phyloP scores from a whole-genome alignment of 53 echinoderm and acorn worm genomes.

The Paelopatides confundens region DNA sequence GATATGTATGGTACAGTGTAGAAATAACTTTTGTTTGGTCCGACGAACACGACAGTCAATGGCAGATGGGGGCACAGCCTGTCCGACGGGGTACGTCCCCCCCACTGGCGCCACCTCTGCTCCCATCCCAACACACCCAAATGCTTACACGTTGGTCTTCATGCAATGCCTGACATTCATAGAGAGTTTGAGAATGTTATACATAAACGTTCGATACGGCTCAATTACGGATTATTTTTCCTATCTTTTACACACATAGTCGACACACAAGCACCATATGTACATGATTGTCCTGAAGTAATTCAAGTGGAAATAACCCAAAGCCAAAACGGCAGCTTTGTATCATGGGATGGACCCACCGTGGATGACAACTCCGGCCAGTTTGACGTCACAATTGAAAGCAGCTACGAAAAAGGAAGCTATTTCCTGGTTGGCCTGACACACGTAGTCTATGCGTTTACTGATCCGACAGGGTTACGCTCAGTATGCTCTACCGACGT shows the following conservation, averaged over 20 bases:
- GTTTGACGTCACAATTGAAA: neutral
- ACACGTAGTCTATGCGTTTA: neutral
- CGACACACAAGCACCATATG: conserved; percentile 18
- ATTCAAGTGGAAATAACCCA: neutral
- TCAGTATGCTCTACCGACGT: conserved; percentile 9
- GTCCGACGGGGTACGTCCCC: too few species aligned
- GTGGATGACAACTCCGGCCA: conserved; percentile 37
- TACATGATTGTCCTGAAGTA: conserved; percentile 1
- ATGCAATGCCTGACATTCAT: too few species aligned
- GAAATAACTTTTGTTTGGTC: too few species aligned
- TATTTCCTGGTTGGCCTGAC: conserved; percentile 38
- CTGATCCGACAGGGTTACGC: neutral
- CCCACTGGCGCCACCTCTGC: too few species aligned
- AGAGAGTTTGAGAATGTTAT: too few species aligned
- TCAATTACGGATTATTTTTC: too few species aligned
- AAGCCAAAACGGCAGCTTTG: conserved; percentile 33
- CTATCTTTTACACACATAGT: neutral
- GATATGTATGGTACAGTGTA: too few species aligned
- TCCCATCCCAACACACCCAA: too few species aligned
- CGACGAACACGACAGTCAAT: too few species aligned
- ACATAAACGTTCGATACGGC: too few species aligned
- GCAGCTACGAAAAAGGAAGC: neutral
- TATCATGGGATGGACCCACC: conserved; percentile 21
- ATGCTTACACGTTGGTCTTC: too few species aligned
- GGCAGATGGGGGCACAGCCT: too few species aligned